A percentile compares a stretch with the other conserved stretches of the same genome.
phyloP scores from a whole-genome alignment of 2,113 vertebrate genomes.

The Pituophis catenifer region DNA sequence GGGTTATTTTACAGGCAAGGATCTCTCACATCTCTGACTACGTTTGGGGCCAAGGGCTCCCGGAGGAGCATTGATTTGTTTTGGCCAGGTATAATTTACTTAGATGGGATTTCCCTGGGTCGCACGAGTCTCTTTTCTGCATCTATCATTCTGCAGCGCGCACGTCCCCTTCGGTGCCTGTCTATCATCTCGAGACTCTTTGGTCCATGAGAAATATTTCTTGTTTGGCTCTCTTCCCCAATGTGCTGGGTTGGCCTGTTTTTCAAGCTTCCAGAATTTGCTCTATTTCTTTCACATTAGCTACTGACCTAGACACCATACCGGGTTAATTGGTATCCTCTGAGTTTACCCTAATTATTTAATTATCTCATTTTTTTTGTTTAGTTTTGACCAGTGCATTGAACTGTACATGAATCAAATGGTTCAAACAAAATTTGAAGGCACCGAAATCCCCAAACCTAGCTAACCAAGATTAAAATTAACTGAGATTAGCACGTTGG shows the following conservation, averaged over 20 bases:
- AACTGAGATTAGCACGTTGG: not conserved
- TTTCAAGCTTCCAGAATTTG: not conserved
- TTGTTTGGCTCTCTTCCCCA: not conserved
- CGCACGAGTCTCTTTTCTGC: not conserved
- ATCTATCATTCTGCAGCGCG: not conserved
- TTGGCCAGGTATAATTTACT: slow-evolving; percentile 9
- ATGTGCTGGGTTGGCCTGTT: not conserved
- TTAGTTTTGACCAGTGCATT: not conserved
- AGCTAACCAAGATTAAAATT: not conserved
- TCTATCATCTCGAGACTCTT: not conserved
- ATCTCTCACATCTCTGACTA: not conserved
- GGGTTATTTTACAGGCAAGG: not conserved
- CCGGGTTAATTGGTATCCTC: not conserved
- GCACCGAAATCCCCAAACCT: not conserved
- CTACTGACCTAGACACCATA: not conserved
- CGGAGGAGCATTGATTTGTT: slow-evolving; percentile 25
- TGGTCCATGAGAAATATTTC: not conserved
- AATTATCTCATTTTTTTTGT: not conserved
- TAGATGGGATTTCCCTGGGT: slow-evolving; percentile 4
- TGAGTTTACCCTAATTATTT: not conserved
- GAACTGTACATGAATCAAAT: not conserved
- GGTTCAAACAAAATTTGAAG: not conserved
- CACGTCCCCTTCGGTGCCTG: not conserved
- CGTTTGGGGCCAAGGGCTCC: not conserved
- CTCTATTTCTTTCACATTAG: not conserved